Evolutionary conservation across 1,140 invertebrate genomes (phyloP), one percentile per base, ranked within the genome.

Genomic region (Myzus persicae): DNA sequence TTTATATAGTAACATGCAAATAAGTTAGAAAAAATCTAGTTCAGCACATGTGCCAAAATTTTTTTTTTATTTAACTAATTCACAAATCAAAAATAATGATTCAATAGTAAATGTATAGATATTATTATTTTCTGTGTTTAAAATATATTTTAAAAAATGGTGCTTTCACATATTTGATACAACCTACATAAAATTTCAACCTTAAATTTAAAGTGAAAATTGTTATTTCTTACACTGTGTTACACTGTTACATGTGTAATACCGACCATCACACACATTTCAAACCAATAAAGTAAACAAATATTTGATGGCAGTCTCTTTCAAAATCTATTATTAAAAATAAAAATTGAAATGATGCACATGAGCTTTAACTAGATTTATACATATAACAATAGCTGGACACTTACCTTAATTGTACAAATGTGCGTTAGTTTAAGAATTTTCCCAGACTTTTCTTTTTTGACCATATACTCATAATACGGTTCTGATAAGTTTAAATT

Each of bases 361-460:
- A 6, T n/a, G 5, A 67, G 31, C 26, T n/a, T n/a, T n/a, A 76
- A 6, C 5, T 36, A 76, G 31, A 76, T n/a, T n/a, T 76, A n/a
- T 76, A n/a, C n/a, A 2, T 14, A 26, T 67, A 90, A 40, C 1
- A 54, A 54, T 67, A 59, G 44, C 20, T 42, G 7, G 44, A 44
- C 18, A 44, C 54, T 82, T 81, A 91, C 90, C 59, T 91, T 91
- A 82, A 91, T 91, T 40, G 90, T 46, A 38, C 90, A 91, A 82
- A 91, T 91, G n/a, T 91, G 90, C 22, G 24, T n/a, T 20, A 24
- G 6, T 91, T 82, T 91, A 48, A 91, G 81, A 26, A 6, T 14
- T 91, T 82, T 91, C 11, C 67, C 90, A 81, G 11, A 91, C 48
- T 91, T 91, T 82, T 91, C 90, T 82, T 91, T 91, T 91, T 91